phyloP scores from a whole-genome alignment of 2,888 invertebrate genomes.

The Eristalis intricaria region DNA sequence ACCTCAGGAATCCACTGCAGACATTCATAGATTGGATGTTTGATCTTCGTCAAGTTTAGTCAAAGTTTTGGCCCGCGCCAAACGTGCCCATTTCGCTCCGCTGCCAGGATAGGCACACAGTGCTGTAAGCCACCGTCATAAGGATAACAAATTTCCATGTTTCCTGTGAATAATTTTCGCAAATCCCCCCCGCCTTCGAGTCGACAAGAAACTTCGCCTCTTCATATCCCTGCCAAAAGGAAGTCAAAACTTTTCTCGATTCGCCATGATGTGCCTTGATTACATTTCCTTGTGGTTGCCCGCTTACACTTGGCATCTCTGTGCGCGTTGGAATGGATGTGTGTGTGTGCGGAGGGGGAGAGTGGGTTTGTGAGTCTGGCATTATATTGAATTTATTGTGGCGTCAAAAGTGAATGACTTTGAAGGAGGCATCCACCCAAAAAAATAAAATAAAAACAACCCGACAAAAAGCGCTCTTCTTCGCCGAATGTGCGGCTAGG shows the following conservation, averaged over 20 bases:
- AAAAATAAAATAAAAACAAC: background rate
- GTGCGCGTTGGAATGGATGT: background rate
- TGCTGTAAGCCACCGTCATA: background rate
- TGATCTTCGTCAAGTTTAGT: background rate
- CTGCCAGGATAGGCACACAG: background rate
- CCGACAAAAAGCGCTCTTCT: background rate
- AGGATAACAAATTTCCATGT: constrained; percentile 44
- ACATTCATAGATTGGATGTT: background rate
- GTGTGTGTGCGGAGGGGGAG: background rate
- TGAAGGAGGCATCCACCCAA: background rate
- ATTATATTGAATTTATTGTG: constrained; percentile 50
- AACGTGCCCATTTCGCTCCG: background rate
- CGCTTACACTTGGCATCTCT: background rate
- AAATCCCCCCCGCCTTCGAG: background rate
- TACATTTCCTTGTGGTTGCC: constrained; percentile 50
- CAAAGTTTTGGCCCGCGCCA: background rate
- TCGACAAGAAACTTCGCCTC: constrained; percentile 12
- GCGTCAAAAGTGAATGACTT: constrained; percentile 32
- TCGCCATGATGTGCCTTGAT: constrained; percentile 56
- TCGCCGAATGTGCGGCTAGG: background rate
- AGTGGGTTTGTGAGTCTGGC: constrained; percentile 17
- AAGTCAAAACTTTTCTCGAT: constrained; percentile 55
- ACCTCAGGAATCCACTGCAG: background rate
- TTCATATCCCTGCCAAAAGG: constrained; percentile 25
- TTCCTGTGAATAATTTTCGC: constrained; percentile 33